Percentiles rank a stretch among this genome's conserved stretches.
These are phyloP conservation scores for Catharus bicknelli DNA, from an alignment of 2,113 vertebrate genomes.

Conservation along the genomic window DNA sequence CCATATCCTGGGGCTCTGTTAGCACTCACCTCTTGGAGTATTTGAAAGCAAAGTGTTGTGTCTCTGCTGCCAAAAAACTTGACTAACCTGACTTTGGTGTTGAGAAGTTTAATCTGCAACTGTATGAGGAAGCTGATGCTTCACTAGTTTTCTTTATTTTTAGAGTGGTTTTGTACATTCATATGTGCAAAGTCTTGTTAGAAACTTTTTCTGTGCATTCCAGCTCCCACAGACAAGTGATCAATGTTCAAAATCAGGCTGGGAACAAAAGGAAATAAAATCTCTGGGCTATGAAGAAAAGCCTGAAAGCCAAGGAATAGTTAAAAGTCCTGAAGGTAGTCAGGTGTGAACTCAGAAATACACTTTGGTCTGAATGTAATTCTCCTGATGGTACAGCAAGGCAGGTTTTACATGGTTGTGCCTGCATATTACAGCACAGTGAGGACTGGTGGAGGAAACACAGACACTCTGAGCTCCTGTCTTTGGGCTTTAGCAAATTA, in stretches of 20 bases:
- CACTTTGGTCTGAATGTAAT: not conserved
- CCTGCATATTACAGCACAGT: rapidly evolving
- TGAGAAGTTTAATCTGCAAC: not conserved
- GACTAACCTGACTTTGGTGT: not conserved
- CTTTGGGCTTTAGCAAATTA: not conserved
- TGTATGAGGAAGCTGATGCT: not conserved
- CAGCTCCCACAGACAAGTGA: not conserved
- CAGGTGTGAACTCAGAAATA: not conserved
- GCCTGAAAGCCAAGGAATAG: not conserved
- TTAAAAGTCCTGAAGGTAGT: not conserved
- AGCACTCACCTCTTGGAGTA: not conserved
- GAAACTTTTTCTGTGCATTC: not conserved
- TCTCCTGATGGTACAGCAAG: not conserved
- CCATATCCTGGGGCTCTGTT: not conserved
- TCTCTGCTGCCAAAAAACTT: not conserved
- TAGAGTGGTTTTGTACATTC: not conserved
- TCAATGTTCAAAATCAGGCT: not conserved
- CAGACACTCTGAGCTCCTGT: not conserved
- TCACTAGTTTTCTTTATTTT: not conserved
- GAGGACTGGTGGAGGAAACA: not conserved
- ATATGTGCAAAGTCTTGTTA: not conserved
- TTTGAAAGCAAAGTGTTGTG: not conserved
- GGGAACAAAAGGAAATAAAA: not conserved
- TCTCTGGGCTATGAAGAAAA: not conserved
- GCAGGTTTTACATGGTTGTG: not conserved